Evolutionary conservation across 2,113 vertebrate genomes (phyloP).

Genomic region (Odocoileus hemionus): DNA sequence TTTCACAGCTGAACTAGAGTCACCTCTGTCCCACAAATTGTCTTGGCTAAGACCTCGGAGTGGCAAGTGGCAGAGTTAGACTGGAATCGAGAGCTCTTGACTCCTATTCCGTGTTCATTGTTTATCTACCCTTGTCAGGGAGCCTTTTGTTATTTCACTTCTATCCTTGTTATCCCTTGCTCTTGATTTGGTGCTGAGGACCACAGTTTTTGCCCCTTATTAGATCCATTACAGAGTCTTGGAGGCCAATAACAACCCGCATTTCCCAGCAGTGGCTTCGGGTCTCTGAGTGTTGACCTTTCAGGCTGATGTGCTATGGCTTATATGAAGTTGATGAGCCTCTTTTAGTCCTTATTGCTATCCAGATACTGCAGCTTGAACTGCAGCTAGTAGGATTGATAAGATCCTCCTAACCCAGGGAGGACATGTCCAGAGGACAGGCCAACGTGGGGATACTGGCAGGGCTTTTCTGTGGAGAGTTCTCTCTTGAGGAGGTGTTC

Average conservation of each 20-base stretch:
- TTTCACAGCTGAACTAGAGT: not conserved
- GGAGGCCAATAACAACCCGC: not conserved
- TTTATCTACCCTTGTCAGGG: not conserved
- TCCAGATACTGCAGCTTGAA: not conserved
- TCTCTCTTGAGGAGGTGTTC: not conserved
- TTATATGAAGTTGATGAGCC: not conserved
- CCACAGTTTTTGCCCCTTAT: not conserved
- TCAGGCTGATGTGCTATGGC: not conserved
- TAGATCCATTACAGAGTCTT: not conserved
- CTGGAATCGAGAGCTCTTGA: not conserved
- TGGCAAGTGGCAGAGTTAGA: too few species aligned
- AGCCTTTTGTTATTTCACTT: not conserved
- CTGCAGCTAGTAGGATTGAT: not conserved
- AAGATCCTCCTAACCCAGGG: not conserved
- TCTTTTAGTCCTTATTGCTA: not conserved
- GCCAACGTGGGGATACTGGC: not conserved
- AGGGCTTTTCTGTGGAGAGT: not conserved
- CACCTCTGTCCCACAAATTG: accelerated
- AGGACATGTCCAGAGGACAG: not conserved
- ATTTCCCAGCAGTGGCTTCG: not conserved
- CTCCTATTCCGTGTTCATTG: not conserved
- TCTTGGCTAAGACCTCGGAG: not conserved
- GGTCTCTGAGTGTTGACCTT: not conserved
- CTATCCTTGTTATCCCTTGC: not conserved
- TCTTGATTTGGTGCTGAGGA: not conserved